phyloP scores from a whole-genome alignment of 2,113 vertebrate species.

The Apistogramma diplotaenia region DNA sequence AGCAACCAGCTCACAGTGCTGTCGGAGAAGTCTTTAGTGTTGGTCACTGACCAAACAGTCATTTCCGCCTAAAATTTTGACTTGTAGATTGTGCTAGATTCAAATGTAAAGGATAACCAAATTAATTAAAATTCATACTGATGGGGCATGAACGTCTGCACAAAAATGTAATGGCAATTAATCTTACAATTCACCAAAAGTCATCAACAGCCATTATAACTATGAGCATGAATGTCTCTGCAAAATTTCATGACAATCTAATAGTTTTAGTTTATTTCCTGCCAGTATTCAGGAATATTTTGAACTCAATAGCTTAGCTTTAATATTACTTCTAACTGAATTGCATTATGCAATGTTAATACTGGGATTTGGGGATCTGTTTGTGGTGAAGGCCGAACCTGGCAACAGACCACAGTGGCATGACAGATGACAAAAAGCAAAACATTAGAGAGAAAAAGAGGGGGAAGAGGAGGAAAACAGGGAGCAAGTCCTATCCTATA shows the following conservation, averaged over 20 bases:
- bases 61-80: neutral
- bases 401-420: slow-evolving; percentile 17
- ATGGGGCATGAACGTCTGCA: neutral
- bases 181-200: neutral
- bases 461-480: slow-evolving; percentile 13
- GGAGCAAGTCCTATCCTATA: slow-evolving; percentile 23
- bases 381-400: neutral
- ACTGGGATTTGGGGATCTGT: neutral
- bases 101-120: no score
- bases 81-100: neutral
- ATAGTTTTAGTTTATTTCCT: neutral
- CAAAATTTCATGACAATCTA: neutral
- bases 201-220: no score
- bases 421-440: slow-evolving; percentile 38
- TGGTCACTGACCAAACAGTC: neutral
- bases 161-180: neutral
- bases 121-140: neutral
- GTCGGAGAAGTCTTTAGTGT: neutral
- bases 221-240: no score
- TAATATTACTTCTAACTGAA: neutral
- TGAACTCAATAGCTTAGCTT: neutral
- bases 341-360: neutral
- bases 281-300: neutral
- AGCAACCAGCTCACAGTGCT: neutral
- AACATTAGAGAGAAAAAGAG: slow-evolving; percentile 13